Percentiles rank a stretch among this genome's conserved stretches.
Conservation (phyloP, 2,888 invertebrate species). For the Megalurothrips usitatus region DNA sequence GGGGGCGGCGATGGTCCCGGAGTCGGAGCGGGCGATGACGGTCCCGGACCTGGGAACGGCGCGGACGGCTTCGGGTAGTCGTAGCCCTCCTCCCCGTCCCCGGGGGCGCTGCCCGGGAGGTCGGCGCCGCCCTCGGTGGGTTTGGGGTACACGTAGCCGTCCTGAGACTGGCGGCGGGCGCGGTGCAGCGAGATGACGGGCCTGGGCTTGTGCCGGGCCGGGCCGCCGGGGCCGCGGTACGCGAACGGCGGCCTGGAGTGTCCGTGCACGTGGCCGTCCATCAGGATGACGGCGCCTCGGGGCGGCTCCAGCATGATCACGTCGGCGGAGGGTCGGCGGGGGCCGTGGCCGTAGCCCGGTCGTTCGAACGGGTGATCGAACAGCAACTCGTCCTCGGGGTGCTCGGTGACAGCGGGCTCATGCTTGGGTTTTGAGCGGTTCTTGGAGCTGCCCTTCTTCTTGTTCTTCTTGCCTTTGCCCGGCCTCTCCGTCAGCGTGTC, state of each 20-base stretch:
- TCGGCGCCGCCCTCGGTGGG: not conserved
- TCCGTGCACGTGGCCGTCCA: constrained; percentile 4
- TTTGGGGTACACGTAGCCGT: constrained; percentile 18
- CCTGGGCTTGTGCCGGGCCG: not conserved
- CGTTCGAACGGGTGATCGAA: not conserved
- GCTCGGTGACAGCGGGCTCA: not conserved
- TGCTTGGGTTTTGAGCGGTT: not conserved
- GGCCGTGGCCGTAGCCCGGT: not conserved
- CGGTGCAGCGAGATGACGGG: not conserved
- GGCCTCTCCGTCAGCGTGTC: not conserved
- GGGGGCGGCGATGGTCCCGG: not conserved
- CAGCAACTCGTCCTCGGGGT: not conserved
- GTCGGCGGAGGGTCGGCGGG: not conserved
- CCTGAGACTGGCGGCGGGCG: not conserved
- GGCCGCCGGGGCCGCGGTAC: constrained; percentile 1
- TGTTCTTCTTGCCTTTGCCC: constrained; percentile 2
- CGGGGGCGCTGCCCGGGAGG: not conserved
- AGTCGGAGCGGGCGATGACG: not conserved
- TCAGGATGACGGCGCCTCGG: not conserved
- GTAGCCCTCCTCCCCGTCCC: not conserved
- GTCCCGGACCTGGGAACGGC: not conserved
- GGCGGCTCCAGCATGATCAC: not conserved
- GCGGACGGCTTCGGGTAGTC: not conserved
- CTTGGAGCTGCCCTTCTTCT: not conserved
- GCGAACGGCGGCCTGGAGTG: not conserved